These are phyloP conservation scores for Melipona bicolor DNA, from an alignment of 2,888 invertebrate species.

Conservation along the genomic window DNA sequence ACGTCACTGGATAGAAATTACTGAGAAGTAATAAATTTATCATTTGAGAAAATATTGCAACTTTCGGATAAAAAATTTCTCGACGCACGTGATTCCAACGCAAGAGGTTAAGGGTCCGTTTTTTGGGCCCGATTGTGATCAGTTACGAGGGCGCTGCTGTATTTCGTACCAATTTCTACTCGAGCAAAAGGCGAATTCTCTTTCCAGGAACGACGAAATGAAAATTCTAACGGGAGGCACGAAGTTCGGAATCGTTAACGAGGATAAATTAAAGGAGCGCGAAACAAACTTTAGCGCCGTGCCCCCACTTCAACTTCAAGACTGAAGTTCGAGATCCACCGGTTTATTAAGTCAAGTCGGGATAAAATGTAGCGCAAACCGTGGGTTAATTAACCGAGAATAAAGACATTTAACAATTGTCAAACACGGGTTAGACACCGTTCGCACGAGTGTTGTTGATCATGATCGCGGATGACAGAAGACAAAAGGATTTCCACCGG, in stretches of 20 bases:
- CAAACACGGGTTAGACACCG: neutral
- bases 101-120: too few relatives aligned
- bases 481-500: constrained; percentile 64
- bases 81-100: too few relatives aligned
- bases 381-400: neutral
- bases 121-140: too few relatives aligned
- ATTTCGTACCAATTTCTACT: too few relatives aligned
- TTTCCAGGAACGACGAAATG: neutral
- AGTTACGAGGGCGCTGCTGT: too few relatives aligned
- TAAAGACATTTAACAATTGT: neutral
- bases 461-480: constrained; percentile 55
- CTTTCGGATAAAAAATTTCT: too few relatives aligned
- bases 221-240: neutral
- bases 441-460: neutral
- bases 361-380: neutral
- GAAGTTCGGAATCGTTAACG: neutral
- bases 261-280: neutral
- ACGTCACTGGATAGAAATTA: too few relatives aligned
- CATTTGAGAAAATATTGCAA: too few relatives aligned
- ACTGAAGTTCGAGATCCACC: neutral
- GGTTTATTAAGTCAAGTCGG: neutral
- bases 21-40: too few relatives aligned
- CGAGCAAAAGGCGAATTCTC: too few relatives aligned
- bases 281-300: neutral
- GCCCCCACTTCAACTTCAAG: too few relatives aligned